A percentile compares a stretch with the other conserved stretches of the same genome.
Evolutionary conservation across 2,888 invertebrate genomes (phyloP).

Genomic region (Lithophane ornitopus): DNA sequence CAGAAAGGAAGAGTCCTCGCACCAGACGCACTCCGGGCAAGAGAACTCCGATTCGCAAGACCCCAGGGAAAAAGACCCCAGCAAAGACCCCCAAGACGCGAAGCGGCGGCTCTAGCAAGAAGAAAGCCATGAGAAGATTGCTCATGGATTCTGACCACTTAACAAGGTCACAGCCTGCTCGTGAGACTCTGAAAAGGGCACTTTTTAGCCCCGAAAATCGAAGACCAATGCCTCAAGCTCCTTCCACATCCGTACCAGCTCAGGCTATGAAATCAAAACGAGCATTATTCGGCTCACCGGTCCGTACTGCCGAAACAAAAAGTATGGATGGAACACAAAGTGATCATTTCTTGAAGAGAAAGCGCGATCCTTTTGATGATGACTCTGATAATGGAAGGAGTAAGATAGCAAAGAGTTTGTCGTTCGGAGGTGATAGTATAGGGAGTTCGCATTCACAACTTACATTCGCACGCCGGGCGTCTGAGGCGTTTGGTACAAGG

Average conservation of each 20-base stretch:
- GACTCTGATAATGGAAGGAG: slow-evolving; percentile 78
- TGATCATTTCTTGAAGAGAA: slow-evolving; percentile 85
- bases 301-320: slow-evolving; percentile 80
- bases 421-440: slow-evolving; percentile 88
- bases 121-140: slow-evolving; percentile 88
- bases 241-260: slow-evolving; percentile 85
- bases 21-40: slow-evolving; percentile 88
- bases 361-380: slow-evolving; percentile 86
- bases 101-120: slow-evolving; percentile 92
- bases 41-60: slow-evolving; percentile 82
- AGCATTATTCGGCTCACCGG: slow-evolving; percentile 92
- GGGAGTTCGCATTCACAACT: slow-evolving; percentile 71
- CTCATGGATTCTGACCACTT: slow-evolving; percentile 83
- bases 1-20: slow-evolving; percentile 87
- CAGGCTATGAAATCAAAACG: slow-evolving; percentile 91
- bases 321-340: slow-evolving; percentile 81
- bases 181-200: slow-evolving; percentile 92
- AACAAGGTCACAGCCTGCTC: slow-evolving; percentile 82
- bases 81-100: slow-evolving; percentile 89
- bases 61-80: slow-evolving; percentile 90
- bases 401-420: slow-evolving; percentile 91
- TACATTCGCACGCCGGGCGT: slow-evolving; percentile 80
- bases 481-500: slow-evolving; percentile 79
- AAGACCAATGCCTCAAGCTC: slow-evolving; percentile 73
- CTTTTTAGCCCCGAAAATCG: slow-evolving; percentile 93